Base-by-base conservation (phyloP, 1,140 invertebrate genomes). In the Medauroidea extradentata region DNA sequence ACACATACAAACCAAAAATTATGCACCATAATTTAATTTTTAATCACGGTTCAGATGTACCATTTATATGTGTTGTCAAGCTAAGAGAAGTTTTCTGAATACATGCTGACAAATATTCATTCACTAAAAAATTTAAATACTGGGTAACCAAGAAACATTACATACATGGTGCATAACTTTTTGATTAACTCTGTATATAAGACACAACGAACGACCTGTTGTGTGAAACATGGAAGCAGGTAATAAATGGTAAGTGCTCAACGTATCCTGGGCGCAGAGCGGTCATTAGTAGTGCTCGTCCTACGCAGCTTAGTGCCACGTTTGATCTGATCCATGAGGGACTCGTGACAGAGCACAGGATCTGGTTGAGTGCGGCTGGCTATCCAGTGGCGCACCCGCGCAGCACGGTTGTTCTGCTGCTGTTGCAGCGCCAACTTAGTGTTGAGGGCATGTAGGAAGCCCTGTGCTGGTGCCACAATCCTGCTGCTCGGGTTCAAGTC, bases 251-350 rank as follows among this genome's bases (percentile, higher is more conserved):
- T 7, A 11, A 34, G 29, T 34, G 4, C 29, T 81, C 77, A 85
- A 70, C 83, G 82, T 67, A 86, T 85, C 71, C 82, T 81, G n/a
- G 86, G 86, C 16, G 85, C 84, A 46, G 85, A 87, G 46, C 85
- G 77, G 67, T 86, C 84, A 74, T 85, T 84, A 66, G 82, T 79
- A 41, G 79, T 75, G 69, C 79, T 83, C 62, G 85, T 89, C 63
- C 87, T 82, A 43, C 81, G 85, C 50, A 94, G 73, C 3, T 85
- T 85, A 2, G 89, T 91, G 24, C 91, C 91, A 42, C 87, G 81
- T 68, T 91, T 87, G 44, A 95, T 94, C 68, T 95, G 92, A 79
- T 94, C 91, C 90, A 94, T 92, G 1, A 95, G 76, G 2, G 83
- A 84, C 60, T 83, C 83, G 29, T 83, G 75, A n/a, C 81, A 78